A percentile compares a stretch with the other conserved stretches of the same genome.
Evolutionary conservation across 2,113 vertebrate species (phyloP).

Genomic region (Rhinoptilus africanus): DNA sequence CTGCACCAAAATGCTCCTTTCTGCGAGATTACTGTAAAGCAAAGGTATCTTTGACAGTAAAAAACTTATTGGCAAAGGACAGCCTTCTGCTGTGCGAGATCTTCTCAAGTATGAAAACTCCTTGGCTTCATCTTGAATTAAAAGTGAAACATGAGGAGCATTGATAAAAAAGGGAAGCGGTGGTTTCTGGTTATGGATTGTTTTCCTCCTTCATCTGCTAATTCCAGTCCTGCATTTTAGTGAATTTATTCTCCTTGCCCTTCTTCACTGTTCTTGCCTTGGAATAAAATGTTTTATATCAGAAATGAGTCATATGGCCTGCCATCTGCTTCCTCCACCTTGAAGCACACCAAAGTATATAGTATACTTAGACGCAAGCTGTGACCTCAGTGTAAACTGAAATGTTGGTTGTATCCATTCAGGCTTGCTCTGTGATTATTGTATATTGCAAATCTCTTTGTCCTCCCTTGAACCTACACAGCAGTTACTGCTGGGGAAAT

Average conservation of each 20-base stretch:
- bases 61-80: background rate
- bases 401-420: background rate
- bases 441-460: background rate
- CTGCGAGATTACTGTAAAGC: background rate
- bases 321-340: background rate
- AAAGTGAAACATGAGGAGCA: background rate
- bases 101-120: background rate
- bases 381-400: background rate
- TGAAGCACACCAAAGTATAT: background rate
- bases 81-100: background rate
- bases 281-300: background rate
- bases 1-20: background rate
- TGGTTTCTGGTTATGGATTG: background rate
- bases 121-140: background rate
- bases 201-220: background rate
- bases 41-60: background rate
- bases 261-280: background rate
- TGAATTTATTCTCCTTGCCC: background rate
- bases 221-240: background rate
- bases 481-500: background rate
- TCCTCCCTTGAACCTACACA: background rate
- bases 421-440: background rate
- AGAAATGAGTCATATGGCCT: background rate
- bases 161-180: background rate
- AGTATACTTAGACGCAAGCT: background rate